Evolutionary conservation across 2,888 invertebrate species (phyloP).

Genomic region (Drosophila sordidula): DNA sequence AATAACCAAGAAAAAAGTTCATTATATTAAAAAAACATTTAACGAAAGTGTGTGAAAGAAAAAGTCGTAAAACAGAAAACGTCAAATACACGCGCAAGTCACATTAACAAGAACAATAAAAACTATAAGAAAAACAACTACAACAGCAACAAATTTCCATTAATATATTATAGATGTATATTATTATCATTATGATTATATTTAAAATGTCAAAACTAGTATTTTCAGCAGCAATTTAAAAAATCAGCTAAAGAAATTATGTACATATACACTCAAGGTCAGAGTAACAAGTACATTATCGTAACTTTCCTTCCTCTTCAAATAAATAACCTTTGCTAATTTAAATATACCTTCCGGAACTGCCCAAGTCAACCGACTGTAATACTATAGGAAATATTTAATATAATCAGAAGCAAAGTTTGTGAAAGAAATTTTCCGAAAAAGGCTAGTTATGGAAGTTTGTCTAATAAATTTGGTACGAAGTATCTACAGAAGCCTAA

Average conservation of each 20-base stretch:
- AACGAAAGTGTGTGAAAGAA: slow-evolving; percentile 14
- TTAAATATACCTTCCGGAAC: no score
- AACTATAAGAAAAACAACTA: slow-evolving; percentile 12
- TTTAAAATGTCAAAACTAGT: slow-evolving; percentile 14
- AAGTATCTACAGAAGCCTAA: not conserved
- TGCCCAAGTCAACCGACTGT: no score
- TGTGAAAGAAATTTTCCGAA: no score
- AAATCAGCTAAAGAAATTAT: slow-evolving; percentile 28
- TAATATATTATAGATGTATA: slow-evolving; percentile 53
- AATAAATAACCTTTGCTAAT: not conserved
- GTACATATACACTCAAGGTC: slow-evolving; percentile 15
- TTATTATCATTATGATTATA: slow-evolving; percentile 37
- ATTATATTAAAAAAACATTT: slow-evolving; percentile 21
- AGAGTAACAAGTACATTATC: not conserved
- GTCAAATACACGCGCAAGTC: slow-evolving; percentile 21
- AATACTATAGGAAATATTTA: no score
- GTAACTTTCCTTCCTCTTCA: not conserved
- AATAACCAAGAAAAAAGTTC: slow-evolving; percentile 47
- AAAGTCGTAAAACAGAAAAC: slow-evolving; percentile 5
- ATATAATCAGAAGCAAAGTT: no score
- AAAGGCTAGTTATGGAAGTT: no score
- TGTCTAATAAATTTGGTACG: not conserved
- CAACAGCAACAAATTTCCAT: slow-evolving; percentile 38
- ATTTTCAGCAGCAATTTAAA: slow-evolving; percentile 20
- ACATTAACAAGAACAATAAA: slow-evolving; percentile 20